These are phyloP conservation scores for Talpa occidentalis DNA, from an alignment of 2,113 vertebrate species.

Conservation along the genomic window DNA sequence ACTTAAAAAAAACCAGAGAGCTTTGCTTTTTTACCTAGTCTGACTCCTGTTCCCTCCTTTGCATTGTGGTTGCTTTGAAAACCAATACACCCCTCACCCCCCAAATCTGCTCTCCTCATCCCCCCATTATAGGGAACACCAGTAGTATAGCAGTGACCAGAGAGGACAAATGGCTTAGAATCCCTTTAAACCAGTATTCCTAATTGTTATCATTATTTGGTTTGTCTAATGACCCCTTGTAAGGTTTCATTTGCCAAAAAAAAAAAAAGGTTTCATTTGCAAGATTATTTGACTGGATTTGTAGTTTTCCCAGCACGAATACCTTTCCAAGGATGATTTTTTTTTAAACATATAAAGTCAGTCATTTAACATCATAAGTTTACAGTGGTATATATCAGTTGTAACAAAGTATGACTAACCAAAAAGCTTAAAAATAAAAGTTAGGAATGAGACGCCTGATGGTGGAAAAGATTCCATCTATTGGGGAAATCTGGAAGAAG, in stretches of 20 bases:
- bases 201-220: neutral
- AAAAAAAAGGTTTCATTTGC: neutral
- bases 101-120: too few relatives aligned
- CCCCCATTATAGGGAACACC: neutral
- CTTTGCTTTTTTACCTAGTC: neutral
- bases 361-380: neutral
- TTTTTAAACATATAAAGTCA: neutral
- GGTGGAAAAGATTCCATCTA: neutral
- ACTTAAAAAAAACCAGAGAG: too few relatives aligned
- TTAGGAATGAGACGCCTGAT: neutral
- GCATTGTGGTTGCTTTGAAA: neutral
- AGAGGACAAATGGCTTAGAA: neutral
- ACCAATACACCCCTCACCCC: neutral
- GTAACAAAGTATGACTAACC: neutral
- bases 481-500: neutral
- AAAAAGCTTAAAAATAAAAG: neutral
- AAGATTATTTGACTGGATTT: neutral
- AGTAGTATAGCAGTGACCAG: neutral
- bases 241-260: neutral
- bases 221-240: neutral
- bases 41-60: neutral
- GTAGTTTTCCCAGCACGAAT: neutral
- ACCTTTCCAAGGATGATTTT: neutral
- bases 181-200: neutral
- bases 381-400: neutral